Conservation (phyloP, 92 coral and sea anemone genomes). For the Porites cylindrica region DNA sequence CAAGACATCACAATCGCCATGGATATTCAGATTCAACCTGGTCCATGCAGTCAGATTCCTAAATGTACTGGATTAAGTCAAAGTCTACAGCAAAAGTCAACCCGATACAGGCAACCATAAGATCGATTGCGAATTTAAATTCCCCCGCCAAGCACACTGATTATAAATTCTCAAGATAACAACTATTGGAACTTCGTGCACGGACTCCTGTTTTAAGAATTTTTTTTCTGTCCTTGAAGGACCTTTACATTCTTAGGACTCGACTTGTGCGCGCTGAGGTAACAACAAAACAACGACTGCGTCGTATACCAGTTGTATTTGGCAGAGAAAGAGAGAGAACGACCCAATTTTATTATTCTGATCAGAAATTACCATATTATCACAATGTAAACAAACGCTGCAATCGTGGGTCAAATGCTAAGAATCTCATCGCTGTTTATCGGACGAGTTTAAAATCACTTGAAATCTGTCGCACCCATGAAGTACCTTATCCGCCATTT, state of each 20-base stretch:
- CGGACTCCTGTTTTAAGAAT: slow-evolving; percentile 34
- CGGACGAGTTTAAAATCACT: too few relatives aligned
- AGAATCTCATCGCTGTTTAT: too few relatives aligned
- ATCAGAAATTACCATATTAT: slow-evolving; percentile 49
- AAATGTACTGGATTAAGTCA: background rate
- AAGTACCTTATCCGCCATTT: slow-evolving; percentile 27
- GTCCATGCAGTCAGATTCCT: slow-evolving; percentile 31
- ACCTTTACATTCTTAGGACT: slow-evolving; percentile 37
- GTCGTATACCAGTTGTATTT: slow-evolving; percentile 39
- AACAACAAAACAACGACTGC: slow-evolving; percentile 34
- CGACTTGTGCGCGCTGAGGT: slow-evolving; percentile 47
- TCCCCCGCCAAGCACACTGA: slow-evolving; percentile 12
- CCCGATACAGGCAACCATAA: slow-evolving; percentile 33
- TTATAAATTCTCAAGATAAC: background rate
- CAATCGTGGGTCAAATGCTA: background rate
- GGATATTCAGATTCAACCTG: slow-evolving; percentile 23
- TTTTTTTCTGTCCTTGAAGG: slow-evolving; percentile 35
- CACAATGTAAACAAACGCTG: slow-evolving; percentile 42
- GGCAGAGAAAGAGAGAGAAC: background rate
- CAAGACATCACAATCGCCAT: slow-evolving; percentile 28
- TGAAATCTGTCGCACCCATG: background rate
- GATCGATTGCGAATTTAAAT: slow-evolving; percentile 42
- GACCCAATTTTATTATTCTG: slow-evolving; percentile 45
- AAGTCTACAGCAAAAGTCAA: slow-evolving; percentile 15
- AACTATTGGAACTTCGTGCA: slow-evolving; percentile 5